phyloP scores from a whole-genome alignment of 2,888 invertebrate genomes.

The Lysandra bellargus region DNA sequence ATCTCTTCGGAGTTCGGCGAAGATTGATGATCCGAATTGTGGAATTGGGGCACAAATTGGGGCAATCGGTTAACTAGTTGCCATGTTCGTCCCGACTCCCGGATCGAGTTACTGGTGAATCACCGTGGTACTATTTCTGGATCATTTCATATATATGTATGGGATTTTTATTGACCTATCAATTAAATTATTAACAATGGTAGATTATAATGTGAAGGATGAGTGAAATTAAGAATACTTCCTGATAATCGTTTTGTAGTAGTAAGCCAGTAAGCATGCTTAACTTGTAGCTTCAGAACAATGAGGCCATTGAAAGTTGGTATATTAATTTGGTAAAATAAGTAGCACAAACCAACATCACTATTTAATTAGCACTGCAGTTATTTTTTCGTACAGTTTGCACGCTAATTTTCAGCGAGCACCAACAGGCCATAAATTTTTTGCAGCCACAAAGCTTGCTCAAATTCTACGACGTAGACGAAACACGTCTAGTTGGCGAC shows the following conservation, averaged over 20 bases:
- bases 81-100: slow-evolving; percentile 49
- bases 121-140: slow-evolving; percentile 21
- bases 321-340: no score
- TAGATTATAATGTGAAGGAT: background rate
- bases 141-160: background rate
- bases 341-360: background rate
- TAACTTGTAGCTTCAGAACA: background rate
- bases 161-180: no score
- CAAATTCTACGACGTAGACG: background rate
- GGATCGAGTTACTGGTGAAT: slow-evolving; percentile 49
- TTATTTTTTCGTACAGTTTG: no score
- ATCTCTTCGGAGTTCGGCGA: slow-evolving; percentile 32
- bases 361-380: no score
- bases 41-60: slow-evolving; percentile 64
- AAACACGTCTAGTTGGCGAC: background rate
- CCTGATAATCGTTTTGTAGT: no score
- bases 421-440: background rate
- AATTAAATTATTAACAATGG: no score
- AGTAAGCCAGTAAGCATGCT: background rate
- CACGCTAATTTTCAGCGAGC: background rate
- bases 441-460: no score
- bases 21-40: slow-evolving; percentile 51
- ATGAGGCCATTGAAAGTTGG: background rate
- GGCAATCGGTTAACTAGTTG: slow-evolving; percentile 49
- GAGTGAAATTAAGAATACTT: no score